phyloP scores from a whole-genome alignment of 2,113 vertebrate species.

The Triplophysa dalaica region DNA sequence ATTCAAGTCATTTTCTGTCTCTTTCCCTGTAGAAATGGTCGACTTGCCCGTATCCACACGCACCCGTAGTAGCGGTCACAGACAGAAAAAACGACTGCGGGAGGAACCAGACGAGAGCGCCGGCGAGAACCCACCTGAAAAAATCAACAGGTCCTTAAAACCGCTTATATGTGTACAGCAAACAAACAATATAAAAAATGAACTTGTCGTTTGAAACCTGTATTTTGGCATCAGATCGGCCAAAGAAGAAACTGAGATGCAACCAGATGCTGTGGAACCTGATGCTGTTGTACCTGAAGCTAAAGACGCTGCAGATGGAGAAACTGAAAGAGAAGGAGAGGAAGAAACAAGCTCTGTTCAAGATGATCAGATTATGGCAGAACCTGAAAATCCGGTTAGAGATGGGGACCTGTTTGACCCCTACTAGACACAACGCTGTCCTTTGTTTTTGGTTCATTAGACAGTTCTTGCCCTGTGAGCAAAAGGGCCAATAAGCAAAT shows the following conservation, averaged over 20 bases:
- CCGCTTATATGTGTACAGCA: not conserved
- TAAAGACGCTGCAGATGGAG: conserved; percentile 18
- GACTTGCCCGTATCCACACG: conserved; percentile 54
- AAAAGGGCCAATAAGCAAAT: not conserved
- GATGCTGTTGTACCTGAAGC: conserved; percentile 54
- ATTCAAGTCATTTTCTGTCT: not conserved
- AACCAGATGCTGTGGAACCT: conserved; percentile 54
- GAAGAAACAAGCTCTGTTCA: not conserved
- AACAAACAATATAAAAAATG: too few relatives aligned
- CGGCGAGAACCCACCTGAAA: conserved; percentile 38
- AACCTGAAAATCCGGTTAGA: conserved; percentile 7
- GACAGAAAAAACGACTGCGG: conserved; percentile 55
- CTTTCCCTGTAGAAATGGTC: conserved; percentile 50
- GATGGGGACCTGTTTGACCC: not conserved
- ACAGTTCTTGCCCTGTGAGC: not conserved
- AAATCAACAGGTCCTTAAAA: conserved; percentile 56
- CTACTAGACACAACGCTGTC: not conserved
- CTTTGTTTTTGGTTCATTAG: conserved; percentile 5
- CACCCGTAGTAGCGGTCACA: conserved; percentile 67
- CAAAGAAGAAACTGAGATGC: conserved; percentile 13
- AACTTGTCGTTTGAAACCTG: not conserved
- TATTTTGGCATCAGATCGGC: not conserved
- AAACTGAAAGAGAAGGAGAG: conserved; percentile 2
- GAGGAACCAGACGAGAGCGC: conserved; percentile 26
- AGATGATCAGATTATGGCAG: not conserved